Evolutionary conservation across 2,113 vertebrate species (phyloP), one percentile per base, ranked within the genome.

Genomic region (Cololabis saira): DNA sequence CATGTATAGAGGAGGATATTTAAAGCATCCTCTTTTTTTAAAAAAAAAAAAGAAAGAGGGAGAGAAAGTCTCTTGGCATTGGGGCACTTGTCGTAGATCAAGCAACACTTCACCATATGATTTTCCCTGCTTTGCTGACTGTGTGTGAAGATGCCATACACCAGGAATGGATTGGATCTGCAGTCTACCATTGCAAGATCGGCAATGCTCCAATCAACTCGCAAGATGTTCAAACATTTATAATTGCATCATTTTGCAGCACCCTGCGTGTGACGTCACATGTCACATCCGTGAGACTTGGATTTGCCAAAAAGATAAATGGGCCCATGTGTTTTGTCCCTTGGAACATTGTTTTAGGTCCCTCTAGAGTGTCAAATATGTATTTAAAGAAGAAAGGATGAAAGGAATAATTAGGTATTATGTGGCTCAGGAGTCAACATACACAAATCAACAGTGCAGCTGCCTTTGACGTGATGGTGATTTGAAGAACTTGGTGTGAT

Each of bases 91-190:
- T 83, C 80, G 82, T 78, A 89, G 87, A 83, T 88, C 86, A 89
- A 90, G 87, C 89, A 89, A 85, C 85, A 84, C 87, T 87, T 87
- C 85, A 80, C 90, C 89, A 90, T 88, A 91, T 89, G 89, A 92
- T 85, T 88, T 80, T 83, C 71, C 51, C 74, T 84, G 88, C 89
- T 90, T 90, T 91, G 86, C 84, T 82, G 87, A 74, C 72, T 90
- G 84, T 78, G 87, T 90, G 90, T 91, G 88, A 90, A 90, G 87
- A 90, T 62, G 87, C 83, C 88, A 86, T 86, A 84, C 80, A 78
- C 85, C 74, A 13, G 75, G 63, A 88, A 79, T 73, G 85, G 84
- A 87, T 88, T 84, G 84, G 76, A 89, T 90, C 86, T 70, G 87
- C 87, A 89, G 80, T 84, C 76, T 89, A 90, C 68, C 87, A 58